These are phyloP conservation scores for Drosophila parvula DNA, from an alignment of 1,140 invertebrate species.

Conservation along the genomic window DNA sequence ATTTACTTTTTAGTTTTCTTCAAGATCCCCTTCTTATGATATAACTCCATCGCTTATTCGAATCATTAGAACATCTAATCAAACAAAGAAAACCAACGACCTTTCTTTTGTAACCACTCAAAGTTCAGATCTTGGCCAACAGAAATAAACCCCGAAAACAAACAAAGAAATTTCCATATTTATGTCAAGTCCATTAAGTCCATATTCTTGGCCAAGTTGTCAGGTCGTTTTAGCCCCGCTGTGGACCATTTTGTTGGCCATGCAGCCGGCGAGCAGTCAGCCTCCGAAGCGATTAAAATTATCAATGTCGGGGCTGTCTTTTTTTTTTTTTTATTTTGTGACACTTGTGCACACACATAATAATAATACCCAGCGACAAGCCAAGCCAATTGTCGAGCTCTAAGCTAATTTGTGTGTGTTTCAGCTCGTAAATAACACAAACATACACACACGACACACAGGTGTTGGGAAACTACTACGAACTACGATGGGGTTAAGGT, in stretches of 20 bases:
- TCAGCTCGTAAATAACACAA: constrained; percentile 52
- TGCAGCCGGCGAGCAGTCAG: constrained; percentile 36
- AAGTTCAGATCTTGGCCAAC: constrained; percentile 25
- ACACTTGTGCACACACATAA: constrained; percentile 70
- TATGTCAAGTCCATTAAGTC: constrained; percentile 74
- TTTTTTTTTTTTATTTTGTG: constrained; percentile 30
- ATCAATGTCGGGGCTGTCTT: constrained; percentile 67
- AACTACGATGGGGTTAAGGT: constrained; percentile 38
- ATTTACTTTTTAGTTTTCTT: no score
- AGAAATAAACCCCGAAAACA: constrained; percentile 46
- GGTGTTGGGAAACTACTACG: constrained; percentile 62
- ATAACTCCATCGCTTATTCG: constrained; percentile 13
- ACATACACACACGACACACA: constrained; percentile 17
- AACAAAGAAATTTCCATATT: constrained; percentile 62
- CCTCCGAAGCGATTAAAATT: constrained; percentile 63
- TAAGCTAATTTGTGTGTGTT: constrained; percentile 62
- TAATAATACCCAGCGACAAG: constrained; percentile 48
- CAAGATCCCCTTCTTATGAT: background rate
- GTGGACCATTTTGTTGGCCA: constrained; percentile 61
- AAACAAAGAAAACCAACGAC: constrained; percentile 31
- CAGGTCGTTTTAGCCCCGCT: constrained; percentile 13
- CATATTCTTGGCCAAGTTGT: constrained; percentile 41
- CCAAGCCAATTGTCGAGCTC: constrained; percentile 61
- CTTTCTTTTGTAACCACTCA: constrained; percentile 26
- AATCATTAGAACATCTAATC: constrained; percentile 27